These are phyloP conservation scores for Hololepta plana DNA, from an alignment of 2,888 invertebrate species.

Conservation along the genomic window DNA sequence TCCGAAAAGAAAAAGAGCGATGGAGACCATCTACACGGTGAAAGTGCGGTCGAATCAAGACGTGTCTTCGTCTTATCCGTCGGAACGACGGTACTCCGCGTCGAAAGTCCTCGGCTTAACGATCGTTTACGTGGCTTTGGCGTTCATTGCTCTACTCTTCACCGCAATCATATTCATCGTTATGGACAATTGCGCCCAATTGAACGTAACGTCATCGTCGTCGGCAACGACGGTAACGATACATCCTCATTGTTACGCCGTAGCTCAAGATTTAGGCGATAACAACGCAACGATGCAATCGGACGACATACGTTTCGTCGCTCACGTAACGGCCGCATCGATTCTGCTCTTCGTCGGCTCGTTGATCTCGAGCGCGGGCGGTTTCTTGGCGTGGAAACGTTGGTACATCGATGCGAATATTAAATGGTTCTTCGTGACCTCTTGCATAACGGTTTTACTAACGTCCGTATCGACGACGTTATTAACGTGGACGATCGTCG, in stretches of 20 bases:
- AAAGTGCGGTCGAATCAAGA: constrained; percentile 44
- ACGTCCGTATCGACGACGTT: too few relatives aligned
- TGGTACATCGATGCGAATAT: constrained; percentile 53
- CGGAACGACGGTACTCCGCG: constrained; percentile 47
- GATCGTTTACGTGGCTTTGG: constrained; percentile 42
- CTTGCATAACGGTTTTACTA: too few relatives aligned
- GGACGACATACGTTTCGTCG: constrained; percentile 6
- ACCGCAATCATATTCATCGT: too few relatives aligned
- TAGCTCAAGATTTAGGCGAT: too few relatives aligned
- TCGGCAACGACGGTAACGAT: too few relatives aligned
- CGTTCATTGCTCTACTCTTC: constrained; percentile 35
- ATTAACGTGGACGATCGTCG: too few relatives aligned
- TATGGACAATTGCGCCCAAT: too few relatives aligned
- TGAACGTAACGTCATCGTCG: too few relatives aligned
- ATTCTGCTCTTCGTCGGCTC: constrained; percentile 33
- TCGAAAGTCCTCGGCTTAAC: constrained; percentile 46
- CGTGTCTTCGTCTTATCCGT: constrained; percentile 39
- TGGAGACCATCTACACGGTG: constrained; percentile 51
- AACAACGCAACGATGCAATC: constrained; percentile 1
- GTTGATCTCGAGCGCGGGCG: constrained; percentile 32
- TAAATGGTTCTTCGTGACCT: constrained; percentile 38
- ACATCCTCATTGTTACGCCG: too few relatives aligned
- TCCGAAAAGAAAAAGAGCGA: too few relatives aligned
- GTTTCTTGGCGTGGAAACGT: constrained; percentile 39
- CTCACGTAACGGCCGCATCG: constrained; percentile 28